A percentile compares a stretch with the other conserved stretches of the same genome.
Evolutionary conservation across 2,113 vertebrate genomes (phyloP).

Genomic region (Bujurquina vittata): DNA sequence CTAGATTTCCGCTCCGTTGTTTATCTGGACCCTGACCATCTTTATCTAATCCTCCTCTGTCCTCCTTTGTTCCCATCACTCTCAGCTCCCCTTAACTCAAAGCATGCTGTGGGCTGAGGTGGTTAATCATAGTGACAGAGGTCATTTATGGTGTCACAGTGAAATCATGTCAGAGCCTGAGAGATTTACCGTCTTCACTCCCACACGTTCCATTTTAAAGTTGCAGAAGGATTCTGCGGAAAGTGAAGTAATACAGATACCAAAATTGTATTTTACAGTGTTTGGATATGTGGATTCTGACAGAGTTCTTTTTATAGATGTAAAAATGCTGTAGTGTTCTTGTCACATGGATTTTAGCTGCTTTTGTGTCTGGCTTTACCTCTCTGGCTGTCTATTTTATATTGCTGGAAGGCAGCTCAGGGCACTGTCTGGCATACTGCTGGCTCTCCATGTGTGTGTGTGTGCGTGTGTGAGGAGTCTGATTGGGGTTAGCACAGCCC

Average conservation of each 20-base stretch:
- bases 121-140: slow-evolving; percentile 35
- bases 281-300: not conserved
- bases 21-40: slow-evolving; percentile 1
- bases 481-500: slow-evolving; percentile 48
- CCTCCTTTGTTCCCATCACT: slow-evolving; percentile 23
- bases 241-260: not conserved
- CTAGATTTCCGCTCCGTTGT: not conserved
- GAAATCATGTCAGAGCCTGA: slow-evolving; percentile 27
- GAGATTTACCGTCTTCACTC: slow-evolving; percentile 20
- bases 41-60: slow-evolving; percentile 4
- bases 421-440: slow-evolving; percentile 56
- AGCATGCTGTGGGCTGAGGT: not conserved
- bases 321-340: not conserved
- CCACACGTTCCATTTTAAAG: not conserved
- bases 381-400: slow-evolving; percentile 55
- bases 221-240: not conserved
- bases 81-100: not conserved
- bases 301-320: not conserved
- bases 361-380: slow-evolving; percentile 35
- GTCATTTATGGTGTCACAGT: slow-evolving; percentile 49
- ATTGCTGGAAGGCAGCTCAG: slow-evolving; percentile 57
- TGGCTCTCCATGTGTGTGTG: slow-evolving; percentile 8
- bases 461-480: not conserved
- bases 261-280: not conserved
- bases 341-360: slow-evolving; percentile 7